Evolutionary conservation across 1,140 invertebrate genomes (phyloP).

Genomic region (Drosophila navojoa): DNA sequence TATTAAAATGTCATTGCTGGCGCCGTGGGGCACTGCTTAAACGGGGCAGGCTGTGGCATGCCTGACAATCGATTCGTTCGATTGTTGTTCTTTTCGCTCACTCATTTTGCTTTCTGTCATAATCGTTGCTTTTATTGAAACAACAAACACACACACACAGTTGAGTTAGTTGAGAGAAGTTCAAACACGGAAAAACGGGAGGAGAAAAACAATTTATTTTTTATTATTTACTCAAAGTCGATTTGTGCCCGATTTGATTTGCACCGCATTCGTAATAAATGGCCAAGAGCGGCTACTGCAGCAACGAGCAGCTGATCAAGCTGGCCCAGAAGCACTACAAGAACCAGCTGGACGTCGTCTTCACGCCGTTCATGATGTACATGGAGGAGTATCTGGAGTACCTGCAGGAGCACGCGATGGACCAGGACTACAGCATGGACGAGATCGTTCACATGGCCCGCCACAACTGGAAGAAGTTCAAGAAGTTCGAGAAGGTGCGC

Average conservation of each 20-base stretch:
- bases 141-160: not conserved
- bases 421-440: not conserved
- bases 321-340: slow-evolving; percentile 26
- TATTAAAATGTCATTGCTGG: slow-evolving; percentile 52
- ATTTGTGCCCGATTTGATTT: not conserved
- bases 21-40: slow-evolving; percentile 16
- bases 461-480: slow-evolving; percentile 16
- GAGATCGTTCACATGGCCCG: not conserved
- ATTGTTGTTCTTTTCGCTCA: not conserved
- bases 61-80: slow-evolving; percentile 1
- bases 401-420: slow-evolving; percentile 12
- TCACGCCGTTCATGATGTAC: slow-evolving; percentile 32
- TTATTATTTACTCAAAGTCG: not conserved
- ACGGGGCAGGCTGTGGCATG: not conserved
- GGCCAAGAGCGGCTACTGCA: slow-evolving; percentile 42
- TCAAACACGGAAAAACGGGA: not conserved
- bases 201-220: slow-evolving; percentile 7
- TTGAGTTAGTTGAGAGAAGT: not conserved
- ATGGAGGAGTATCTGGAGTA: slow-evolving; percentile 35
- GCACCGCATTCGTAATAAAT: not conserved
- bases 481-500: slow-evolving; percentile 13
- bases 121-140: no score
- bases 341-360: not conserved
- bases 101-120: not conserved
- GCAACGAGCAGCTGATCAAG: slow-evolving; percentile 44